Evolutionary conservation across 2,888 invertebrate genomes (phyloP).

Genomic region (Hemithea aestivaria): DNA sequence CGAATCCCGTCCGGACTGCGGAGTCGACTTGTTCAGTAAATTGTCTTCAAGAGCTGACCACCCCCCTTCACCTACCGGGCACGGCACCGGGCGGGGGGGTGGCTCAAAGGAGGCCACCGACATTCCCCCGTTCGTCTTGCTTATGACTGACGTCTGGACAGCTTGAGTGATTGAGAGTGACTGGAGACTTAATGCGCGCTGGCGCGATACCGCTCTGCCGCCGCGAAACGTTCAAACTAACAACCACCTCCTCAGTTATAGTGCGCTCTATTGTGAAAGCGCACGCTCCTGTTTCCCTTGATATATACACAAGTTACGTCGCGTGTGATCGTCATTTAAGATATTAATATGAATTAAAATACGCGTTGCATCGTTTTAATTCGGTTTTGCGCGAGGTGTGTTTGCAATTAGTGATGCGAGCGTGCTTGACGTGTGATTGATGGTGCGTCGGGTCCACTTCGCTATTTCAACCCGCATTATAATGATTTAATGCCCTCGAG

Average conservation of each 20-base stretch:
- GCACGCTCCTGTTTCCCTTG: constrained; percentile 34
- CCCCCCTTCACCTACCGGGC: constrained; percentile 52
- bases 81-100: constrained; percentile 37
- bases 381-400: constrained; percentile 51
- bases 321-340: constrained; percentile 25
- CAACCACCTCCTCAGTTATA: constrained; percentile 35
- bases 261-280: constrained; percentile 39
- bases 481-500: constrained; percentile 30
- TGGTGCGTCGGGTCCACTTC: constrained; percentile 30
- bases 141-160: constrained; percentile 77
- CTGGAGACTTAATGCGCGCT: constrained; percentile 75
- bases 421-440: constrained; percentile 48
- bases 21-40: constrained; percentile 70
- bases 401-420: constrained; percentile 59
- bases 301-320: constrained; percentile 13
- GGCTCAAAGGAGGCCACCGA: constrained; percentile 60
- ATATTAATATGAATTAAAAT: constrained; percentile 72
- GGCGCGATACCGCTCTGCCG: constrained; percentile 48
- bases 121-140: constrained; percentile 75
- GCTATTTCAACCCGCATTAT: constrained; percentile 38
- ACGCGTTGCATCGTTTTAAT: constrained; percentile 64
- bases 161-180: constrained; percentile 79
- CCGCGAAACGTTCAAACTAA: constrained; percentile 39
- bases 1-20: constrained; percentile 61
- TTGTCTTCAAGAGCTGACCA: constrained; percentile 78